Base-by-base conservation (phyloP, 2,113 vertebrate genomes). In the Ibidorhyncha struthersii region DNA sequence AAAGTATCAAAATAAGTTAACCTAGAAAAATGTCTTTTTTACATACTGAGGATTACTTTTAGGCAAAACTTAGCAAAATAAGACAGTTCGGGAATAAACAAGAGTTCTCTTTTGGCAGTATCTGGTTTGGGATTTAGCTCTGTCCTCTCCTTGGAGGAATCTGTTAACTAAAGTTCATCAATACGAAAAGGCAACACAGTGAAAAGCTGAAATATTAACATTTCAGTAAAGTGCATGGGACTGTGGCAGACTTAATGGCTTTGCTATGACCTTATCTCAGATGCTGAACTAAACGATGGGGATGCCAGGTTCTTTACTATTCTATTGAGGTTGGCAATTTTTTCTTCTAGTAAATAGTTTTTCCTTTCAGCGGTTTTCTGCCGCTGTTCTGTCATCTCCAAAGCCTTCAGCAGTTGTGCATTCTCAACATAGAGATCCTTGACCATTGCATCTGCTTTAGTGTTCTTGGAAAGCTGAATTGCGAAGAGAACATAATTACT, bases 371-470 rank as follows among this genome's bases (percentile, higher is more conserved):
- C 96, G 1, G 98, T 98, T 89, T 98, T 99, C 81, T 99, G 99
- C 69, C 98, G 96, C 96, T 99, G 98, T 93, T 99, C 99, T 0
- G 99, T 99, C 59, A 97, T 97, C 98, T 99, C 99, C 98, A 99
- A 96, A 50, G 99, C 99, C 94, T 99, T 99, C 82, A 99, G 98
- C 79, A 99, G 98, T 88, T 99, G 99, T 12, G 98, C 88, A 45
- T 99, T 99, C 97, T 99, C 99, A 81, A 99, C 98, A n/a, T 99
- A 99, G 92, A 99, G 98, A 95, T 99, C 99, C 91, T 99, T 99
- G 85, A 99, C 99, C 98, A 99, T 86, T 14, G 98, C 97, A 1
- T 99, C 99, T 4, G 99, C 98, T 96, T 98, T 99, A 5, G 98
- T 98, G 81, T 99, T 99, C 97, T 98, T 99, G 94, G 98, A 97